phyloP scores from a whole-genome alignment of 2,888 invertebrate genomes.

The Pachydiplax longipennis region DNA sequence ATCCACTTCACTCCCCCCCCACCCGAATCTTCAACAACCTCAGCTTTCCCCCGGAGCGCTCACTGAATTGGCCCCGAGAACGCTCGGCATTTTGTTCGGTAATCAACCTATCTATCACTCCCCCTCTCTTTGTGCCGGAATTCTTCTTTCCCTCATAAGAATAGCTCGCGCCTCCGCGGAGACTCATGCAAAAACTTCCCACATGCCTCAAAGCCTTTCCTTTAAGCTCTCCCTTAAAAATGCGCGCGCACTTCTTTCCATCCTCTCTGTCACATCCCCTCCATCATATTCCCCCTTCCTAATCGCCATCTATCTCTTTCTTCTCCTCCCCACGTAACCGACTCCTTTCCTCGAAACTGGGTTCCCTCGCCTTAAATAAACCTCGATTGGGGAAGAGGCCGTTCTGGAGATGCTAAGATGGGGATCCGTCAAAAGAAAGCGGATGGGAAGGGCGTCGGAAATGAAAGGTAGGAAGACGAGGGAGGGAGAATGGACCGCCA shows the following conservation, averaged over 20 bases:
- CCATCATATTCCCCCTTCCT: too few relatives aligned
- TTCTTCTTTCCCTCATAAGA: not conserved
- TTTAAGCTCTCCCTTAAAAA: not conserved
- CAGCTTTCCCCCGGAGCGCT: not conserved
- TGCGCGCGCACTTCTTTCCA: too few relatives aligned
- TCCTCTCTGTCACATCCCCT: too few relatives aligned
- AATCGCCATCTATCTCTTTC: not conserved
- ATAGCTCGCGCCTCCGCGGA: not conserved
- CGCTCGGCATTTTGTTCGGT: not conserved
- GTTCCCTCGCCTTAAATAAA: not conserved
- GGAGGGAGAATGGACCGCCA: not conserved
- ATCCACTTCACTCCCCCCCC: not conserved
- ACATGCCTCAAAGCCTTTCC: not conserved
- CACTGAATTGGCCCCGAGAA: not conserved
- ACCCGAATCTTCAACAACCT: not conserved
- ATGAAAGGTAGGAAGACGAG: not conserved
- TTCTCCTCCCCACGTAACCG: not conserved
- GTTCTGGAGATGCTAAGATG: not conserved
- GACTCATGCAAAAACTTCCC: not conserved
- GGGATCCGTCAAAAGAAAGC: constrained; percentile 7
- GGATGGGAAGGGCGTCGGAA: not conserved
- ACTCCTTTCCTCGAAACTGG: not conserved
- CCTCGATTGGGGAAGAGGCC: constrained; percentile 18
- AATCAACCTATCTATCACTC: not conserved
- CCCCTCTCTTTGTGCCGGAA: not conserved